Conservation (phyloP, 2,888 invertebrate genomes). For the Cataglyphis cursor region DNA sequence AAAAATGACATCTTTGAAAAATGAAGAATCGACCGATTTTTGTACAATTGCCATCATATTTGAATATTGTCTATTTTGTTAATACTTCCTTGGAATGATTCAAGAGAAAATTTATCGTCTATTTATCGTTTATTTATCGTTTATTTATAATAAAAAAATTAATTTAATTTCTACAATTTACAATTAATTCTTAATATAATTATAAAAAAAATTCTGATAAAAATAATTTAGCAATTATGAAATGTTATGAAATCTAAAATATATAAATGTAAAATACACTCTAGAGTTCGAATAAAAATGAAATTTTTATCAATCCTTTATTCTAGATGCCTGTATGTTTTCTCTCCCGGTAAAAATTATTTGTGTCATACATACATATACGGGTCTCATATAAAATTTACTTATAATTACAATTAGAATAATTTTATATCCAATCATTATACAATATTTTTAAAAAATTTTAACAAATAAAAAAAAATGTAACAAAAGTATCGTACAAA, state of each 20-base stretch:
- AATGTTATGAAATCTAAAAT: background rate
- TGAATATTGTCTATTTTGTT: constrained; percentile 39
- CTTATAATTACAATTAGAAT: background rate
- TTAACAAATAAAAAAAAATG: background rate
- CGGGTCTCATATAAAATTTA: background rate
- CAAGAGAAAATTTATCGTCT: background rate
- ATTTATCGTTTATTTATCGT: too few relatives aligned
- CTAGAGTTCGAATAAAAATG: background rate
- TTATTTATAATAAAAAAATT: background rate
- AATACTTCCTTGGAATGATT: background rate
- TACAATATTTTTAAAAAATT: background rate
- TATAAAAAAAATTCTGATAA: background rate
- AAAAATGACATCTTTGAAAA: background rate
- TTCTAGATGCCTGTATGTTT: background rate
- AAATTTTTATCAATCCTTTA: background rate
- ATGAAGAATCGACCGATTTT: constrained; percentile 50
- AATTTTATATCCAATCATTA: background rate
- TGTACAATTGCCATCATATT: constrained; percentile 62
- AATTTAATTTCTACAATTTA: background rate
- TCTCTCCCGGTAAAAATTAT: background rate
- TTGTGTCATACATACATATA: background rate
- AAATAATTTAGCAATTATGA: background rate
- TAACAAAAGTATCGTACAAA: background rate
- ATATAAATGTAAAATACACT: background rate
- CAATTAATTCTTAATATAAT: too few relatives aligned